Percentiles rank a stretch among this genome's conserved stretches.
These are phyloP conservation scores for Rhynchophorus ferrugineus DNA, from an alignment of 1,140 invertebrate genomes.

Conservation along the genomic window DNA sequence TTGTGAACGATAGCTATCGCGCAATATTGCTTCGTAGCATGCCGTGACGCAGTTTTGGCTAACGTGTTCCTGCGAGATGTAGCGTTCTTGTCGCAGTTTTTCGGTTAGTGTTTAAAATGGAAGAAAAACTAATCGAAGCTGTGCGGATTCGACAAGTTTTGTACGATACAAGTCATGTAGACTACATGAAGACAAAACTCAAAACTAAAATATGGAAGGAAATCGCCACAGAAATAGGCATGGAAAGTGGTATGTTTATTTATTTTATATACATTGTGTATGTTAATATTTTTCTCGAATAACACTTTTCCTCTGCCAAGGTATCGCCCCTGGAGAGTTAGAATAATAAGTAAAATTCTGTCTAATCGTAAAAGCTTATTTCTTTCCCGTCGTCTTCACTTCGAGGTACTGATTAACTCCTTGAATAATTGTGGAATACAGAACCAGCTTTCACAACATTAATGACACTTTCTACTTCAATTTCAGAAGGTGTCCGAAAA, in stretches of 20 bases:
- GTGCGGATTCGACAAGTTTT: conserved; percentile 6
- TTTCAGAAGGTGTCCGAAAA: conserved; percentile 19
- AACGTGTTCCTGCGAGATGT: not conserved
- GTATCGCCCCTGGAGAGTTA: conserved; percentile 28
- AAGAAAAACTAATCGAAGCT: conserved; percentile 21
- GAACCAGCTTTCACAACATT: conserved; percentile 19
- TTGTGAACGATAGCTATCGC: too few relatives aligned
- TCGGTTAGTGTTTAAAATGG: not conserved
- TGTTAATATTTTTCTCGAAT: conserved; percentile 3
- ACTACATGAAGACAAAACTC: conserved; percentile 17
- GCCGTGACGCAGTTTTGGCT: not conserved
- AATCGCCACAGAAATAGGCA: conserved; percentile 10
- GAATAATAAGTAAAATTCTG: conserved; percentile 29
- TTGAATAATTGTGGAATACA: conserved; percentile 21
- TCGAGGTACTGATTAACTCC: conserved; percentile 2
- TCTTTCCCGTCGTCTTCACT: not conserved
- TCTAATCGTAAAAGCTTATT: conserved; percentile 10
- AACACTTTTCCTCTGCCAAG: conserved; percentile 29
- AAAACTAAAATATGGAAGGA: conserved; percentile 14
- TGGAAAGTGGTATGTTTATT: conserved; percentile 12
- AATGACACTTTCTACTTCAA: conserved; percentile 9
- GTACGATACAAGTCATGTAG: conserved; percentile 11
- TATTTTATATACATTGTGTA: conserved; percentile 8
- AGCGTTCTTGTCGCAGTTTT: not conserved
- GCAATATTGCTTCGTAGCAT: not conserved